Evolutionary conservation across 2,888 invertebrate species (phyloP).

Genomic region (Chrysodeixis includens): DNA sequence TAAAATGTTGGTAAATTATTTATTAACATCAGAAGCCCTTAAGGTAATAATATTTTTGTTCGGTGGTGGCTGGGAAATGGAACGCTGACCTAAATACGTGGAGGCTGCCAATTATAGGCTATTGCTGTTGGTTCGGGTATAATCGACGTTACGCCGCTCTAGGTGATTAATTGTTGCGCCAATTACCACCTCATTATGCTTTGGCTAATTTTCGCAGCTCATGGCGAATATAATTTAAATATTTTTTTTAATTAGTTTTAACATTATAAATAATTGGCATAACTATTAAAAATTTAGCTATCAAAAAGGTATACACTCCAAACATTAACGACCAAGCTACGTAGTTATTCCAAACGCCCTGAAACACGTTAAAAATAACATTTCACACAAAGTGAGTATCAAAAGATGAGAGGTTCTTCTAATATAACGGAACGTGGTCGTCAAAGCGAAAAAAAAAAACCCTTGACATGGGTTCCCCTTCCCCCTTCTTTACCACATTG

Average conservation of each 20-base stretch:
- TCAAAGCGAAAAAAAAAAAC: conserved; percentile 27
- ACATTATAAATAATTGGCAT: not conserved
- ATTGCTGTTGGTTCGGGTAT: conserved; percentile 34
- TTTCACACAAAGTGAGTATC: conserved; percentile 13
- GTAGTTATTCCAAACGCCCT: conserved; percentile 3
- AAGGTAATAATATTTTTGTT: conserved; percentile 32
- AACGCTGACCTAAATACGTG: conserved; percentile 48
- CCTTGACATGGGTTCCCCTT: conserved; percentile 46
- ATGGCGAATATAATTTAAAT: not conserved
- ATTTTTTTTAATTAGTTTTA: not conserved
- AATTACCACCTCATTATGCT: conserved; percentile 51
- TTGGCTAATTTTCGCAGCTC: conserved; percentile 30
- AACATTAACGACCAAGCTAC: not conserved
- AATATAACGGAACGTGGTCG: conserved; percentile 26
- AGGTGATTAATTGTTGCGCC: conserved; percentile 51
- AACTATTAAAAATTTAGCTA: not conserved
- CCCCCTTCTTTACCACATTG: conserved; percentile 33
- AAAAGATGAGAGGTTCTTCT: conserved; percentile 39
- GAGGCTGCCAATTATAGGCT: conserved; percentile 19
- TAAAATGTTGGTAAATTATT: conserved; percentile 25
- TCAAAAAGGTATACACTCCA: no score
- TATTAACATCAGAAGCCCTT: conserved; percentile 9
- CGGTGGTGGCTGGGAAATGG: conserved; percentile 9
- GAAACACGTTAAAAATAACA: conserved; percentile 20
- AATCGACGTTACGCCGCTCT: conserved; percentile 30